Evolutionary conservation across 1,140 invertebrate species (phyloP), one percentile per base, ranked within the genome.

Genomic region (Tigriopus japonicus): DNA sequence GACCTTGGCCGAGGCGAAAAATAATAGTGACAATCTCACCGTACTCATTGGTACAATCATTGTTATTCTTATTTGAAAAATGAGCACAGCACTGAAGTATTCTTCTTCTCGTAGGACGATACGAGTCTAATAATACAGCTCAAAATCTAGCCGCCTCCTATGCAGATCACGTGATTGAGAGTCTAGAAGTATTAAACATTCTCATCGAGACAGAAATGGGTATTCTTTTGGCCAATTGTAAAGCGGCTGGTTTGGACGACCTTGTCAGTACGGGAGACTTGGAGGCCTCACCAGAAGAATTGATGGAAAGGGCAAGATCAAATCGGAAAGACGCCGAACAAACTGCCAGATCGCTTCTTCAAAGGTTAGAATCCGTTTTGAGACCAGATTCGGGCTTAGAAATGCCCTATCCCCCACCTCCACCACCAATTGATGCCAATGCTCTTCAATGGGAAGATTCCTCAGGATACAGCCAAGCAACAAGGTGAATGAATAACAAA

Each of bases 71-170:
- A 35, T 35, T 35, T 35, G 28, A 35, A 35, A 5, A 35, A 35
- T 35, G 28, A 35, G 28, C 3, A 3, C 3, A 5, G 28, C 9
- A 5, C 9, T 35, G 28, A 35, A 5, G 3, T 35, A 9, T 9
- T 35, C 3, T 35, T 35, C 9, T 35, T 35, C 3, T 35, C 9
- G 3, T 9, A 35, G 28, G 28, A 35, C 28, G 84, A 71, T 86
- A 85, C 68, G 85, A 87, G 70, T 85, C 84, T 1, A 84, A 85
- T 62, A 80, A 80, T 45, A 81, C 82, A 53, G 82, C 83, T 3
- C 71, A 87, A 59, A 77, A 82, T 66, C 69, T 84, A 55, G 84
- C 83, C 5, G 71, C 85, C 21, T 77, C 77, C 3, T 81, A 81
- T 62, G 81, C 80, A 53, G 84, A 87, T 71, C 74, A 83, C 62